Base-by-base conservation (phyloP, 2,888 invertebrate species). In the Calameuta pallipes region DNA sequence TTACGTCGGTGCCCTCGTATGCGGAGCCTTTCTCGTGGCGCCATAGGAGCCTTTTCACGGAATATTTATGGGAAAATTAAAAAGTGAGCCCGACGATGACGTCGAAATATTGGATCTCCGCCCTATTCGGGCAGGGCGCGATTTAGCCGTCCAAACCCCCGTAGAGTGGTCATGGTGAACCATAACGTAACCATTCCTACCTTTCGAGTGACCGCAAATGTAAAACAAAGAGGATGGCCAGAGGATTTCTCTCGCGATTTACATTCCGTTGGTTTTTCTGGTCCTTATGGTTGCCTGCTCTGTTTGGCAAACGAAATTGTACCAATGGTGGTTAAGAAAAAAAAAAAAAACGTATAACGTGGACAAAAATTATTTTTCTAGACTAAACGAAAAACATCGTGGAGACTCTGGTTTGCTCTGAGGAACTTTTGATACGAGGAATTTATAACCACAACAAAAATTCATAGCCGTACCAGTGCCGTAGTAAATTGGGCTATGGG, bases 11-110 rank as follows among this genome's bases (percentile, higher is more conserved):
- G 68, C 33, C 73, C 41, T 69, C 35, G 71, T 33, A 73, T 12
- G 68, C 69, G 33, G 68, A 33, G 34, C 31, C 11, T 30, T 30
- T 35, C 36, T 36, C 41, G 41, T n/a, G 76, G 76, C 76, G 73
- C 76, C 76, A 76, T 73, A 15, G 76, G 73, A 79, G 77, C 80
- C 80, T 82, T 78, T 78, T 80, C 76, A 76, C 68, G 82, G 80
- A 81, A 82, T 81, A 83, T 83, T 83, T 83, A 83, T 82, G 81
- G 82, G 82, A 80, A 82, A 80, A 77, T 80, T 80, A 77, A 79
- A 82, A 82, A 80, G 78, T 81, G 81, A 82, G 81, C 82, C 79
- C 79, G 78, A 78, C 70, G 77, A 83, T 83, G 83, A 83, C 83
- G 83, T 80, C 80, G 81, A 82, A 80, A 83, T 76, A 79, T 77